These are phyloP conservation scores for Zeugodacus cucurbitae DNA, from an alignment of 1,140 invertebrate genomes.

Conservation along the genomic window DNA sequence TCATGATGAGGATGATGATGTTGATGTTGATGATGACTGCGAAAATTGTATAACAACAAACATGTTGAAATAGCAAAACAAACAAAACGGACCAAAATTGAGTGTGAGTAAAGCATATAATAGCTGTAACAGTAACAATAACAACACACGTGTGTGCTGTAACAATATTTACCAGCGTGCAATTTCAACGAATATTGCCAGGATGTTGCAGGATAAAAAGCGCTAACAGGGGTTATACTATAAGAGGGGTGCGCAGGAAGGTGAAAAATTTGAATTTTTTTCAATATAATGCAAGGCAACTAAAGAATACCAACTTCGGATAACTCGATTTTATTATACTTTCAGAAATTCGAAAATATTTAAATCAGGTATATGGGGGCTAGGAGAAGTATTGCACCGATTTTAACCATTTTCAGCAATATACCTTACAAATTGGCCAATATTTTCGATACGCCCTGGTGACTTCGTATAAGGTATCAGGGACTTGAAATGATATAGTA, in stretches of 20 bases:
- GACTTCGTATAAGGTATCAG: no score
- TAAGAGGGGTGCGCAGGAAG: not conserved
- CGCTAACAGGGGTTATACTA: not conserved
- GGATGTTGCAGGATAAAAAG: not conserved
- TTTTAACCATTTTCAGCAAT: no score
- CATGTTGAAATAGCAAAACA: not conserved
- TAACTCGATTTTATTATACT: no score
- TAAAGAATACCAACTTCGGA: no score
- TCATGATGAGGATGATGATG: not conserved
- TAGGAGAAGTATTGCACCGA: no score
- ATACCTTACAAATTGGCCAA: no score
- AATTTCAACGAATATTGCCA: not conserved
- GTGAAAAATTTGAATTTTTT: not conserved
- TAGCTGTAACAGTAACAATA: not conserved
- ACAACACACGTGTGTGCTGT: not conserved
- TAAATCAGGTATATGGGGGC: no score
- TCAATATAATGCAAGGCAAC: no score
- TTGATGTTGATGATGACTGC: not conserved
- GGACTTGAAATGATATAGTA: no score
- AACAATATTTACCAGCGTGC: conserved; percentile 1
- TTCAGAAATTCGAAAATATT: no score
- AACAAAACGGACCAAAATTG: not conserved
- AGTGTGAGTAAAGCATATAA: not conserved
- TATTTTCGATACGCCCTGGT: no score
- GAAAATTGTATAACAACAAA: not conserved